Evolutionary conservation across 2,113 vertebrate genomes (phyloP), one percentile per base, ranked within the genome.

Genomic region (Fukomys damarensis): DNA sequence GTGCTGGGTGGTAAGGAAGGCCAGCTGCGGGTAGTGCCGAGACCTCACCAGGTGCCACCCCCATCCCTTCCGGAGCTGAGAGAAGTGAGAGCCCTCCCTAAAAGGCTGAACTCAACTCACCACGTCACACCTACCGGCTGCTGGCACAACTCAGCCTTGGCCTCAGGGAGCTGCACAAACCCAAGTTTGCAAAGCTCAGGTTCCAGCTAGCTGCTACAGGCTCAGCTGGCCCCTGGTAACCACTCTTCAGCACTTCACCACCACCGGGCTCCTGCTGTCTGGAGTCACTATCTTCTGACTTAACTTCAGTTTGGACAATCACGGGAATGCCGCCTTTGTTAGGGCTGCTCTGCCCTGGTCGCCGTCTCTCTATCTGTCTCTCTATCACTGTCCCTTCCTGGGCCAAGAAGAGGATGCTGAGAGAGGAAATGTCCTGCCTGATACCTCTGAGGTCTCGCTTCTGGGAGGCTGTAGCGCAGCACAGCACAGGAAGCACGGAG

Each of bases 361-460:
- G 82, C 76, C 41, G 35, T n/a, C 24, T 66, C 20, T 26, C 43
- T 59, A 56, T 56, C 54, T 12, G 35, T 30, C 24, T 66, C 20
- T 26, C 43, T 59, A 56, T 56, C 54, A 6, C 0, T 49, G 32
- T 61, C 54, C 93, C 94, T 90, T 93, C 82, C 86, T 86, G 61
- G 74, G 81, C 70, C n/a, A 66, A 92, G 77, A 19, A 61, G 63
- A 59, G 85, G 58, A 81, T 94, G 56, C 72, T 59, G 59, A 88
- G 68, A 90, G 49, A 76, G 43, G 38, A 7, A 46, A 28, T 8
- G 52, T 76, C 65, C 72, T 91, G 85, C 52, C 63, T 35, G 10
- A 79, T 89, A 74, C 88, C 83, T 81, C 8, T 52, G 46, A 89
- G 61, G 56, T 30, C 94, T 94, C 84, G 54, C 52, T 43, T 93